These are phyloP conservation scores for Trichomycterus rosablanca DNA, from an alignment of 2,113 vertebrate genomes.

Conservation along the genomic window DNA sequence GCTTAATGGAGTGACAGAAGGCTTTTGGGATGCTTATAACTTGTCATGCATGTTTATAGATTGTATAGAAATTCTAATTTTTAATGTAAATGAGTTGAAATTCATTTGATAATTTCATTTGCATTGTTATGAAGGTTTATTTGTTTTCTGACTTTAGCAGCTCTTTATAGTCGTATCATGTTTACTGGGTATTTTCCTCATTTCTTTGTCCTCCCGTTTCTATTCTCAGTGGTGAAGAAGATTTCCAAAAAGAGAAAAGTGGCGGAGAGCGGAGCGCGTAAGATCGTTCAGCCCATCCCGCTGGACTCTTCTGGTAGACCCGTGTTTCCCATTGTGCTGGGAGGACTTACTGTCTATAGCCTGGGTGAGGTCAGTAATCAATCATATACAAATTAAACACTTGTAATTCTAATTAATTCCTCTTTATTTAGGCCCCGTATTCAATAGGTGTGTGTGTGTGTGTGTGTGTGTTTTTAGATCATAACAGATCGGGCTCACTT, in stretches of 20 bases:
- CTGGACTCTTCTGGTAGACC: constrained; percentile 83
- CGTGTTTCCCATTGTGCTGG: constrained; percentile 81
- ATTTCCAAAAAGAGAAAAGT: constrained; percentile 78
- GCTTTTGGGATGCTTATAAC: no score
- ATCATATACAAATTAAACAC: no score
- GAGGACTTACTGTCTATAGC: constrained; percentile 83
- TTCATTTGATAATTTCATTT: no score
- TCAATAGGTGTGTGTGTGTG: not conserved
- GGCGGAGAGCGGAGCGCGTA: constrained; percentile 68
- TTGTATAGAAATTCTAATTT: no score
- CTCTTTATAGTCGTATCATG: not conserved
- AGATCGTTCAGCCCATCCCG: constrained; percentile 78
- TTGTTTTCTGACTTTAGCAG: no score
- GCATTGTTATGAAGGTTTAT: no score
- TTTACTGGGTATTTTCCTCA: not conserved
- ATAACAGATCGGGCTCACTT: constrained; percentile 80
- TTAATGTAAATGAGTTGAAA: no score
- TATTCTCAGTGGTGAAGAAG: constrained; percentile 78
- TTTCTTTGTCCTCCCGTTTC: not conserved
- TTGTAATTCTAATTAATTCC: no score
- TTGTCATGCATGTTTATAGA: no score
- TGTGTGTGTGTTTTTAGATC: constrained; percentile 60
- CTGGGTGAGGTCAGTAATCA: constrained; percentile 76
- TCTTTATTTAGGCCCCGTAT: no score
- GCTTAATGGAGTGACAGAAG: no score